phyloP scores from a whole-genome alignment of 2,797 vertebrate species.

The Buceros bicornis region DNA sequence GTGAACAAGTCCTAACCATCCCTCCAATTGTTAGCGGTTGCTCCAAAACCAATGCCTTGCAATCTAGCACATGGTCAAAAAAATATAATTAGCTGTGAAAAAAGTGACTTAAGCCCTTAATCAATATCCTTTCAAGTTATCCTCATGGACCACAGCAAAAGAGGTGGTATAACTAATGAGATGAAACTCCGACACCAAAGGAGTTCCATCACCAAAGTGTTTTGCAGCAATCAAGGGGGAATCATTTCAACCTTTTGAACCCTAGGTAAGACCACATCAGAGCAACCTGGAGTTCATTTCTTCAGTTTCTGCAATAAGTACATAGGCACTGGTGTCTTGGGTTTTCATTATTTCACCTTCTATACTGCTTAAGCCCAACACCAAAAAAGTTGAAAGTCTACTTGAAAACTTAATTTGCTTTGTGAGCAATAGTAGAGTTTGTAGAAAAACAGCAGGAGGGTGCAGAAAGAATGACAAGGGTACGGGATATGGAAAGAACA shows the following conservation, averaged over 20 bases:
- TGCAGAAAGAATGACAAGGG: neutral
- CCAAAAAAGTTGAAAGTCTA: neutral
- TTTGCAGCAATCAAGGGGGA: neutral
- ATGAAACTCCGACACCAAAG: neutral
- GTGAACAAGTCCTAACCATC: neutral
- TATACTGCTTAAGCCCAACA: neutral
- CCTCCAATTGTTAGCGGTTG: neutral
- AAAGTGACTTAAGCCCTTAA: constrained; percentile 57
- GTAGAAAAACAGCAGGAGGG: neutral
- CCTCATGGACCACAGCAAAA: constrained; percentile 22
- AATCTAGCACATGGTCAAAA: constrained; percentile 17
- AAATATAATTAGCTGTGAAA: constrained; percentile 55
- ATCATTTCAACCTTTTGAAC: neutral
- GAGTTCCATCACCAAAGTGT: neutral
- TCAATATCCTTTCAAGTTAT: constrained; percentile 59
- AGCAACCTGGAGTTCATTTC: neutral
- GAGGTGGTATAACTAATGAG: constrained; percentile 41
- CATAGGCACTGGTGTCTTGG: neutral
- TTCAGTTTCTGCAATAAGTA: neutral
- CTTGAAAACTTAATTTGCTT: neutral
- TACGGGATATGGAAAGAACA: neutral
- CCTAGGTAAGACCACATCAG: neutral
- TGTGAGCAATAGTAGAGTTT: neutral
- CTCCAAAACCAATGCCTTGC: neutral
- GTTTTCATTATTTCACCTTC: neutral